phyloP scores from a whole-genome alignment of 2,797 vertebrate genomes.

The Coregonus suidteri region DNA sequence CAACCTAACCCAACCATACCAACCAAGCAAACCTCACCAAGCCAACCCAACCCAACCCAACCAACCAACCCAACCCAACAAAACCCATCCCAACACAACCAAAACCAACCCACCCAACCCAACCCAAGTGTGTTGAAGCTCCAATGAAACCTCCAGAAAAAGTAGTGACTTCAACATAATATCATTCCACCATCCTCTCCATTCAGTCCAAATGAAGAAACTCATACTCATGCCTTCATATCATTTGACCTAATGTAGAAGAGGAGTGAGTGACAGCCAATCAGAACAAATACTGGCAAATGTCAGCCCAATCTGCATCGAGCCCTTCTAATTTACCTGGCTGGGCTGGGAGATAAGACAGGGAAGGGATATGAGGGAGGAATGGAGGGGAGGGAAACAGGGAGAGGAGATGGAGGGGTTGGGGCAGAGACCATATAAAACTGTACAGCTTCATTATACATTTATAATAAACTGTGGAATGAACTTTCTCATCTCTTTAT shows the following conservation, averaged over 20 bases:
- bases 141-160: no score
- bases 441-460: slow-evolving; percentile 20
- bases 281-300: slow-evolving; percentile 45
- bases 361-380: slow-evolving; percentile 22
- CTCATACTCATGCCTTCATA: background rate
- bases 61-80: background rate
- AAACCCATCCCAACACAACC: no score
- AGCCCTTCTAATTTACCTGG: slow-evolving; percentile 43
- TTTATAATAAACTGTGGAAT: slow-evolving; percentile 40
- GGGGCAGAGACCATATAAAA: background rate
- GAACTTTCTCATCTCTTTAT: slow-evolving; percentile 37
- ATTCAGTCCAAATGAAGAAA: background rate
- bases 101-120: background rate
- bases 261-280: slow-evolving; percentile 16
- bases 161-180: no score
- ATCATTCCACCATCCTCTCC: no score
- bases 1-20: no score
- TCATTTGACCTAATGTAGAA: background rate
- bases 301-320: slow-evolving; percentile 24
- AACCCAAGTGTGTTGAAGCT: background rate
- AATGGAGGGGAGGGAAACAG: background rate
- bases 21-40: no score
- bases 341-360: slow-evolving; percentile 41
- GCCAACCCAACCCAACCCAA: no score
- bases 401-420: background rate